Conservation (phyloP, 2,113 vertebrate genomes). For the Lipophrys pholis region DNA sequence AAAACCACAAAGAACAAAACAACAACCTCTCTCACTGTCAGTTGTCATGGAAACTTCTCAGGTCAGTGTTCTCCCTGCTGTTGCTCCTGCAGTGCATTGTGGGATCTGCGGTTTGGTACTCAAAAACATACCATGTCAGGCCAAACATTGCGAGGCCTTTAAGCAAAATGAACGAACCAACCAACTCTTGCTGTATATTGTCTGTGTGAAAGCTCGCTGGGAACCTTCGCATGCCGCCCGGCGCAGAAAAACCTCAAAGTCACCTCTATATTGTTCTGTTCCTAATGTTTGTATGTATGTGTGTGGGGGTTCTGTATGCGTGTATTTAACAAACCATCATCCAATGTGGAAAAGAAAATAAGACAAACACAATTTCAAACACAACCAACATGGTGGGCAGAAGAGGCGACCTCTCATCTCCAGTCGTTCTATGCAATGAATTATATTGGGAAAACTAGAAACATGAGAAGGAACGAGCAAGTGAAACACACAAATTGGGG, state of each 20-base stretch:
- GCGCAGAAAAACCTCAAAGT: conserved; percentile 75
- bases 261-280: conserved; percentile 81
- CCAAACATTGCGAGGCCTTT: conserved; percentile 65
- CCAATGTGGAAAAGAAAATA: conserved; percentile 56
- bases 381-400: conserved; percentile 61
- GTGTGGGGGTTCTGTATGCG: conserved; percentile 71
- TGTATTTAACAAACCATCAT: conserved; percentile 73
- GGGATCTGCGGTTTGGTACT: conserved; percentile 71
- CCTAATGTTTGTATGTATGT: conserved; percentile 78
- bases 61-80: conserved; percentile 82
- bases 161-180: conserved; percentile 58
- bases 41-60: conserved; percentile 81
- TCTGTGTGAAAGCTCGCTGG: conserved; percentile 78
- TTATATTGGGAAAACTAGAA: conserved; percentile 81
- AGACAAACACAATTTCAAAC: conserved; percentile 71
- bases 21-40: conserved; percentile 64
- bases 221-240: conserved; percentile 81
- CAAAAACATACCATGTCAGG: conserved; percentile 52
- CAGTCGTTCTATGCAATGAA: conserved; percentile 98
- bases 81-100: conserved; percentile 79
- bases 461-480: conserved; percentile 28
- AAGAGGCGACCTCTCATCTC: conserved; percentile 84
- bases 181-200: conserved; percentile 77
- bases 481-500: conserved; percentile 69
- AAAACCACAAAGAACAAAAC: too few species aligned